These are phyloP conservation scores for Astropecten irregularis DNA, from an alignment of 53 echinoderm and acorn worm genomes.

Conservation along the genomic window DNA sequence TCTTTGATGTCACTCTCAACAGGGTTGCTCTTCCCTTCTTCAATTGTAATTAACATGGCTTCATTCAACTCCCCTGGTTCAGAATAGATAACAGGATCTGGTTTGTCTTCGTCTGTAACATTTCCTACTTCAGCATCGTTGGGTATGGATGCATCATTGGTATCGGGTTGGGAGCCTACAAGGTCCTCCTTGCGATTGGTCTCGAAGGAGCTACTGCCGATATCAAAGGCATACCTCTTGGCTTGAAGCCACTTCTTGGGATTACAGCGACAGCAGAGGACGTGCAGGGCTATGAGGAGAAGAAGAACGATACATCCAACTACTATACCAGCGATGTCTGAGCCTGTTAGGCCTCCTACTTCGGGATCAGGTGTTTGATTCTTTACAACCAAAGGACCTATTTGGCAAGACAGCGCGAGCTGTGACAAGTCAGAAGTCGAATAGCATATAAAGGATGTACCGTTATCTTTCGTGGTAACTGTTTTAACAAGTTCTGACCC, in stretches of 20 bases:
- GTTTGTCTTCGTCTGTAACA: not conserved
- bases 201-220: constrained; percentile 17
- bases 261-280: constrained; percentile 12
- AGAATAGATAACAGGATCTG: no score
- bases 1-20: no score
- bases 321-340: constrained; percentile 12
- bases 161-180: not conserved
- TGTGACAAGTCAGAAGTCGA: no score
- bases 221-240: not conserved
- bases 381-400: constrained; percentile 25
- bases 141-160: not conserved
- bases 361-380: no score
- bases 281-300: constrained; percentile 11
- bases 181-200: not conserved
- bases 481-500: not conserved
- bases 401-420: constrained; percentile 22
- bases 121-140: not conserved
- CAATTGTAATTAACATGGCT: no score
- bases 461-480: not conserved
- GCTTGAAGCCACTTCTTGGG: constrained; percentile 4
- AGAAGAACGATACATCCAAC: not conserved
- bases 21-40: no score
- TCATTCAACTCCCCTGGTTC: no score
- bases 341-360: not conserved
- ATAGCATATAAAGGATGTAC: not conserved